These are phyloP conservation scores for Ganaspis brasiliensis DNA, from an alignment of 2,888 invertebrate genomes.

Conservation along the genomic window DNA sequence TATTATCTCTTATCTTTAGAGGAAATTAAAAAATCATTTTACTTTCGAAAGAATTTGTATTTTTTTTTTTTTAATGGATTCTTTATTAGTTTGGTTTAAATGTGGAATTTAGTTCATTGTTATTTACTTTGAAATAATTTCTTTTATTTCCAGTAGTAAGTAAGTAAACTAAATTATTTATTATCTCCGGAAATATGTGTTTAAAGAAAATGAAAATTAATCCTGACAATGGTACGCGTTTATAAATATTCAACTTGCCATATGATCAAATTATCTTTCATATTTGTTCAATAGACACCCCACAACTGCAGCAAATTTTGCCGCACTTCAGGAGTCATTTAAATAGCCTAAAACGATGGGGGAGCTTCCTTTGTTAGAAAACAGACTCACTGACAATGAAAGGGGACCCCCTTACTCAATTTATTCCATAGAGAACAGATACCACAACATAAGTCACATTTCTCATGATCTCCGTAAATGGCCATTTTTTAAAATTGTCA, in stretches of 20 bases:
- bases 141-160: too few relatives aligned
- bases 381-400: slow-evolving; percentile 35
- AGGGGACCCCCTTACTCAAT: slow-evolving; percentile 20
- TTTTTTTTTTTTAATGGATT: too few relatives aligned
- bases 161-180: too few relatives aligned
- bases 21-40: slow-evolving; percentile 10
- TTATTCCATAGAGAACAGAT: slow-evolving; percentile 37
- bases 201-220: neutral
- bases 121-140: too few relatives aligned
- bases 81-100: too few relatives aligned
- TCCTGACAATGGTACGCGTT: neutral
- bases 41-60: too few relatives aligned
- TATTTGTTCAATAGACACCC: slow-evolving; percentile 41
- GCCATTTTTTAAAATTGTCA: slow-evolving; percentile 23
- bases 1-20: neutral
- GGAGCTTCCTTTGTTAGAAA: slow-evolving; percentile 40
- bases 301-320: slow-evolving; percentile 32
- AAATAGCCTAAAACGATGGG: slow-evolving; percentile 43
- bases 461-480: slow-evolving; percentile 15
- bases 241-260: slow-evolving; percentile 37
- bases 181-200: neutral
- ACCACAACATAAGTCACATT: slow-evolving; percentile 44
- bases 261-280: slow-evolving; percentile 40
- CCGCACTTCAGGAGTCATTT: slow-evolving; percentile 36
- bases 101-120: too few relatives aligned